Evolutionary conservation across 2,113 vertebrate genomes (phyloP), one percentile per base, ranked within the genome.

Genomic region (Poeciliopsis prolifica): DNA sequence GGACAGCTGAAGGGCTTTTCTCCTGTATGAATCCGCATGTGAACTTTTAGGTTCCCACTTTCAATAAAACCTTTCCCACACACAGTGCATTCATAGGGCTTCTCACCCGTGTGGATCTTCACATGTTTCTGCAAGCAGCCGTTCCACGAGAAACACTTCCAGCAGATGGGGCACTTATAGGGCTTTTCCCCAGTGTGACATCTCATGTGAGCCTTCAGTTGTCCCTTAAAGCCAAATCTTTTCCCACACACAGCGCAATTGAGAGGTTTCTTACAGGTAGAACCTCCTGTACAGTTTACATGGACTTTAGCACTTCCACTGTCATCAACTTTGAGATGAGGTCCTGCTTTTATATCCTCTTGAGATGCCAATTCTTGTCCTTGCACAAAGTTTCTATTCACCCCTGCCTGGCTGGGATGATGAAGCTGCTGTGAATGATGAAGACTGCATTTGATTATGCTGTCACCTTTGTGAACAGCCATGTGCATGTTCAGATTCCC

Each of bases 161-260:
- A 42, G 1, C 82, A 84, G 2, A 65, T 22, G 2, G 67, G 24
- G 31, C 75, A 78, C 22, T 48, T 48, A 17, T 48, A 48, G 17
- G 44, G 44, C 44, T 48, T 48, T 17, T 48, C 44, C 17, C 44
- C 78, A 0, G 75, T 82, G 80, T 86, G 82, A 15, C 42, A 65
- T 15, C 77, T 84, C 74, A 84, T 77, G 74, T 84, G 78, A 0
- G 70, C 65, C 44, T 75, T 75, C 17, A 84, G 70, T 26, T 84
- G 79, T 0, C 78, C 78, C 29, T 77, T 76, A 3, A 74, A 75
- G 30, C 42, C 75, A 3, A 80, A 80, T 1, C 19, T 77, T 24
- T 80, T 80, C 10, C 70, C 66, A 5, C 78, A 84, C 62, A 77
- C 79, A 1, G 51, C 48, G 65, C 83, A 85, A 72, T 72, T 73